Conservation (phyloP, 2,113 vertebrate genomes). For the Melospiza melodia region DNA sequence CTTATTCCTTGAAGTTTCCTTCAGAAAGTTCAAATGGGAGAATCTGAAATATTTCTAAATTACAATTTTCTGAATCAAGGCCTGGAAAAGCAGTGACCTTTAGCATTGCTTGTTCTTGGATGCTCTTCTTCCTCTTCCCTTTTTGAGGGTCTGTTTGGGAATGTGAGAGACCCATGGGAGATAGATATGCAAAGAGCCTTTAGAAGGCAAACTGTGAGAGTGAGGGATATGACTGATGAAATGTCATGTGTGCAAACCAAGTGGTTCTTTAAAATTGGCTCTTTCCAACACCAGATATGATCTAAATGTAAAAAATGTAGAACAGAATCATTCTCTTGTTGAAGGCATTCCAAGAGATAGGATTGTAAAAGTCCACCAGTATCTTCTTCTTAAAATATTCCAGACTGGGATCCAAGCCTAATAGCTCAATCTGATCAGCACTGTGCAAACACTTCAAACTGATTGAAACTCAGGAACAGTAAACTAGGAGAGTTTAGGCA, state of each 20-base stretch:
- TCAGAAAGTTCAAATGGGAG: background rate
- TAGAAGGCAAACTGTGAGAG: background rate
- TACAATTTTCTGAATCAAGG: conserved; percentile 6
- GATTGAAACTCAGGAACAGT: background rate
- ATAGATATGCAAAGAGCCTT: background rate
- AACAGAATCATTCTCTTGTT: background rate
- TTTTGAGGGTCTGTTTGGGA: background rate
- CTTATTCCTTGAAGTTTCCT: background rate
- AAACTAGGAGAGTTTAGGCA: background rate
- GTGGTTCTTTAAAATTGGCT: background rate
- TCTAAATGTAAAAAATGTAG: conserved; percentile 6
- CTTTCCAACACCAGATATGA: background rate
- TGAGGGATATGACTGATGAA: background rate
- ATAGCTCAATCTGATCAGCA: background rate
- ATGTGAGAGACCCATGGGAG: background rate
- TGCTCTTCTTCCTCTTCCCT: background rate
- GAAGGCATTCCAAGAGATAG: background rate
- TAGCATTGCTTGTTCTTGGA: background rate
- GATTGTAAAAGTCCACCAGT: background rate
- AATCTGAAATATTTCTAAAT: background rate
- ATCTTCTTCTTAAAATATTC: background rate
- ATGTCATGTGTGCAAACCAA: background rate
- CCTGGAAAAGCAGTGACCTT: conserved; percentile 28
- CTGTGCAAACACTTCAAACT: background rate
- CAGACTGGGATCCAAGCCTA: background rate